Base-by-base conservation (phyloP, 2,888 invertebrate species). In the Philhelius pedissequus region DNA sequence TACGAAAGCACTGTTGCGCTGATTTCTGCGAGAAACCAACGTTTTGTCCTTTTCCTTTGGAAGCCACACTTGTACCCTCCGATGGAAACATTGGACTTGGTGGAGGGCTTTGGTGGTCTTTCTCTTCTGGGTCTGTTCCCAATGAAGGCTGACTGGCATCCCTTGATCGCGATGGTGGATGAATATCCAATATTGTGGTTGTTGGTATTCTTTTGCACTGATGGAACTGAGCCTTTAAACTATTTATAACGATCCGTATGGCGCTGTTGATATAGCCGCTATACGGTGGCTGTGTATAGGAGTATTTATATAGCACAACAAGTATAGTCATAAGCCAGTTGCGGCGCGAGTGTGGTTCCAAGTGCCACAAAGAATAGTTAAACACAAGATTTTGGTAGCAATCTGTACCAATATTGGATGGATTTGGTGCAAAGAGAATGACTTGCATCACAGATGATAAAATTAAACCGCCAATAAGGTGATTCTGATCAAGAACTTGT, bases 401-500 rank as follows among this genome's bases (percentile, higher is more conserved):
- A 87, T 93, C 93, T 5, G 92, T 90, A 1, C 91, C 92, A 7
- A 92, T 92, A 88, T 93, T 93, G 0, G 92, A 95, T 0, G 97
- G 96, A 84, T 96, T 96, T 0, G 97, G 96, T 66, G 96, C 94
- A 90, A 96, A 97, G 86, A 97, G 95, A 66, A 98, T 93, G 68
- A 97, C 93, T 66, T 94, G 94, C 74, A 98, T 92, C 0, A 97
- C 96, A 0, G 97, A 96, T 7, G 97, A 96, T 6, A 99, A 94
- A 68, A 99, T 94, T 77, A 95, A 94, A 87, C 96, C 96, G 0
- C 99, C 99, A 93, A 99, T 97, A 86, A 96, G 93, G 90, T 98
- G 97, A 92, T 99, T 99, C 90, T 98, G 97, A 91, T 99, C 99
- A 89, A 99, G 90, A 11, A 99, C 94, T 93, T 97, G 97, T 0